Conservation (phyloP, 2,888 invertebrate species). For the Ormyrus nitidulus region DNA sequence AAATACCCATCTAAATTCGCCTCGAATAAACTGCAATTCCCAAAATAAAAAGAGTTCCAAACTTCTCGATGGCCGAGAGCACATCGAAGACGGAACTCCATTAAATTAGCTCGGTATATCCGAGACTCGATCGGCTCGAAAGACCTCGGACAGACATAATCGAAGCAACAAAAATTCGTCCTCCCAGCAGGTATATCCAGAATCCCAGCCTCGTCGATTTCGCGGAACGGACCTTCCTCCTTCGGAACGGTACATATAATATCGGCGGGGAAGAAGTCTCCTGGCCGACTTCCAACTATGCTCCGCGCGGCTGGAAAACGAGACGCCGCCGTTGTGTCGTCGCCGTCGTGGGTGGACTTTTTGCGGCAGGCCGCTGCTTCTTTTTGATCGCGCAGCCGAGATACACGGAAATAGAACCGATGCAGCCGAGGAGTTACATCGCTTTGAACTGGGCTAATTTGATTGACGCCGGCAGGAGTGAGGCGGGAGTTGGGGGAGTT, state of each 20-base stretch:
- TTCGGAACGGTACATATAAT: too few species aligned
- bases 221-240: too few species aligned
- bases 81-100: too few species aligned
- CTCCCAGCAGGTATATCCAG: not conserved
- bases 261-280: not conserved
- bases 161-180: slow-evolving; percentile 15
- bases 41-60: not conserved
- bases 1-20: not conserved
- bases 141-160: slow-evolving; percentile 5
- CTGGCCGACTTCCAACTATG: slow-evolving; percentile 35
- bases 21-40: not conserved
- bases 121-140: too few species aligned
- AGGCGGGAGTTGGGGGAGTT: not conserved
- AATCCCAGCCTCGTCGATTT: not conserved
- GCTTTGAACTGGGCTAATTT: slow-evolving; percentile 39
- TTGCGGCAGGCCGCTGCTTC: not conserved
- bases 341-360: not conserved
- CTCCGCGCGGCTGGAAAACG: not conserved
- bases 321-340: not conserved
- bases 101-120: too few species aligned
- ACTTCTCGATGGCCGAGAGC: too few species aligned
- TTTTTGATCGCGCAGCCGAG: slow-evolving; percentile 1
- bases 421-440: slow-evolving; percentile 28
- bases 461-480: slow-evolving; percentile 29
- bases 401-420: slow-evolving; percentile 37